Evolutionary conservation across 2,797 vertebrate genomes (phyloP).

Genomic region (Astyanax mexicanus): DNA sequence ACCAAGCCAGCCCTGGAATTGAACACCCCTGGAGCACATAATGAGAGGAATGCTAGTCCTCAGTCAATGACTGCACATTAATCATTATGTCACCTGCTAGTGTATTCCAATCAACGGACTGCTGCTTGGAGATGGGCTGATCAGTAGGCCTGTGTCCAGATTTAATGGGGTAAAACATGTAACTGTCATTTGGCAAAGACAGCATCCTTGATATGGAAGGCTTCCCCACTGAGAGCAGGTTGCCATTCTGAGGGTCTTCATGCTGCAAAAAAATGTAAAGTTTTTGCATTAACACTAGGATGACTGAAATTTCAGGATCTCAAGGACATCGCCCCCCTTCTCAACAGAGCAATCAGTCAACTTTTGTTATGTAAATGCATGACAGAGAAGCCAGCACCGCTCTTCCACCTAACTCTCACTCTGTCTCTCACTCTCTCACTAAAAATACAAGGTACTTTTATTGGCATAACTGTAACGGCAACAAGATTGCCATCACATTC

Average conservation of each 20-base stretch:
- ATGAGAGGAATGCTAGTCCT: neutral
- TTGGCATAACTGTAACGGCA: too few species aligned
- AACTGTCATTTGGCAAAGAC: constrained; percentile 93
- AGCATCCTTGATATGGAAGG: constrained; percentile 86
- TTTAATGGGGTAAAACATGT: constrained; percentile 84
- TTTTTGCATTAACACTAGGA: neutral
- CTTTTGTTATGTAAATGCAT: too few species aligned
- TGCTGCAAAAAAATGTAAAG: constrained; percentile 62
- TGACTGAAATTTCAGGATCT: too few species aligned
- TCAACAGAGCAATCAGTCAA: too few species aligned
- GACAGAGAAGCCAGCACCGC: too few species aligned
- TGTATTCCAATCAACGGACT: constrained; percentile 11
- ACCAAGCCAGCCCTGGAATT: neutral
- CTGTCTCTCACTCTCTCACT: too few species aligned
- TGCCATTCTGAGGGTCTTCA: constrained; percentile 76
- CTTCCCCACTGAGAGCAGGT: constrained; percentile 81
- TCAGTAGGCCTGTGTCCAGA: constrained; percentile 74
- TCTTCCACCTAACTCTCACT: too few species aligned
- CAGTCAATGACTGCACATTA: neutral
- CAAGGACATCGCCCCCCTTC: too few species aligned
- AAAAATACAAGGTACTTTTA: too few species aligned
- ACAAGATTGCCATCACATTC: too few species aligned
- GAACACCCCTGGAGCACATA: neutral
- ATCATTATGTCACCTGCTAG: constrained; percentile 42
- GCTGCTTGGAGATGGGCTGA: constrained; percentile 56